These are phyloP conservation scores for Petrophora chlorosata DNA, from an alignment of 2,888 invertebrate species.

Conservation along the genomic window DNA sequence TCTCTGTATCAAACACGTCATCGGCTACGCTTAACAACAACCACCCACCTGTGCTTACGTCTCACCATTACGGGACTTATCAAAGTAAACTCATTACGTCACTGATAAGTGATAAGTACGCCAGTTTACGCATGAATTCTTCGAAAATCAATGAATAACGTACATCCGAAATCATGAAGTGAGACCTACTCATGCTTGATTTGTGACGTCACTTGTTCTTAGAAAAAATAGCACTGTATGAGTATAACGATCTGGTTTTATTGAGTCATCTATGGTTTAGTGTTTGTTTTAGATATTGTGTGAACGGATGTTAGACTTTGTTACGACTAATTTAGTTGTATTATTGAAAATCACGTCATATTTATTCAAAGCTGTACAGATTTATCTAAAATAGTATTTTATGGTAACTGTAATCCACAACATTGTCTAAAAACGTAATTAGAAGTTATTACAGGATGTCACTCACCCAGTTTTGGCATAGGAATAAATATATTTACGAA, in stretches of 20 bases:
- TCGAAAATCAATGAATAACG: slow-evolving; percentile 49
- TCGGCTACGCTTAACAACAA: neutral
- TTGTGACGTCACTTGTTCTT: slow-evolving; percentile 58
- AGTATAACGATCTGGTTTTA: slow-evolving; percentile 22
- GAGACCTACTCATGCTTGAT: slow-evolving; percentile 39
- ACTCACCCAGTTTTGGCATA: too few species aligned
- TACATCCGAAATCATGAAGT: slow-evolving; percentile 45
- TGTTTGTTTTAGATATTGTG: slow-evolving; percentile 5
- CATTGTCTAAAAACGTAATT: too few species aligned
- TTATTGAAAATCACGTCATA: too few species aligned
- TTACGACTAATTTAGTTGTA: neutral
- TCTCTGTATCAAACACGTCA: neutral
- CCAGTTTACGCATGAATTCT: slow-evolving; percentile 35
- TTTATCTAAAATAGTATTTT: too few species aligned
- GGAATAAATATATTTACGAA: too few species aligned
- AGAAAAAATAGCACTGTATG: slow-evolving; percentile 44
- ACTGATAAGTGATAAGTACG: slow-evolving; percentile 12
- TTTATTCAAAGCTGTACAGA: too few species aligned
- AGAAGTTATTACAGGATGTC: too few species aligned
- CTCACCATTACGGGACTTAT: slow-evolving; percentile 1
- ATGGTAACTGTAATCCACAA: too few species aligned
- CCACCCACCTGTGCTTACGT: neutral
- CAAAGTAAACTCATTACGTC: slow-evolving; percentile 8
- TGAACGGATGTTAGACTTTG: neutral
- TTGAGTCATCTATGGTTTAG: slow-evolving; percentile 42